phyloP scores from a whole-genome alignment of 2,797 vertebrate species.

The Octomys mimax region DNA sequence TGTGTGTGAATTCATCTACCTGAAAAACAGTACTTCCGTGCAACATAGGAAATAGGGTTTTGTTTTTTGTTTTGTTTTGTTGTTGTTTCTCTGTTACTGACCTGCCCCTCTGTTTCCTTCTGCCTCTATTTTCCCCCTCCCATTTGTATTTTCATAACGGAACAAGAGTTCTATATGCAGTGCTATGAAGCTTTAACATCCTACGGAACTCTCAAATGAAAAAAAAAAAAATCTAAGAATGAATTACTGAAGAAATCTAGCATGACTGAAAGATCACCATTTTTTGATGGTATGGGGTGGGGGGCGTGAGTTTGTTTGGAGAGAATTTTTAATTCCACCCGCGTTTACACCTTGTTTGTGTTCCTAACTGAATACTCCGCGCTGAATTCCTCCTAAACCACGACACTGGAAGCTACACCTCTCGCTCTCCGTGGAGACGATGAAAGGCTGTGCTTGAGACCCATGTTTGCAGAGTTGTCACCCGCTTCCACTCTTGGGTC shows the following conservation, averaged over 20 bases:
- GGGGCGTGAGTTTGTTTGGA: not conserved
- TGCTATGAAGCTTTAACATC: not conserved
- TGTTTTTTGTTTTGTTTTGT: conserved; percentile 26
- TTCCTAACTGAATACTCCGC: conserved; percentile 70
- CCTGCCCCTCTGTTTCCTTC: not conserved
- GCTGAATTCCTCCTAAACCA: conserved; percentile 61
- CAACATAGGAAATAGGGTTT: conserved; percentile 11
- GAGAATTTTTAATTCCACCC: conserved; percentile 46
- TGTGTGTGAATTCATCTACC: not conserved
- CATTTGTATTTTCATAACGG: conserved; percentile 39
- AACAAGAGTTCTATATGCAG: conserved; percentile 3
- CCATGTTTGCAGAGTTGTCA: conserved; percentile 51
- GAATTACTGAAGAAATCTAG: conserved; percentile 48
- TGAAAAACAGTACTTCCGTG: not conserved
- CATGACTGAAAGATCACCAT: not conserved
- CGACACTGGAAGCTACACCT: conserved; percentile 61
- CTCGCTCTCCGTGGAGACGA: conserved; percentile 61
- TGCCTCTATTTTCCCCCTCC: not conserved
- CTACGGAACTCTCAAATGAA: conserved; percentile 30
- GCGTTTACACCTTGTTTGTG: conserved; percentile 66
- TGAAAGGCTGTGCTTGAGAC: conserved; percentile 62
- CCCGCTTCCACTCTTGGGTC: conserved; percentile 33
- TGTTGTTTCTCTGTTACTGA: not conserved
- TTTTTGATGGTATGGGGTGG: conserved; percentile 40
- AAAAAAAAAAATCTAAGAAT: conserved; percentile 9